phyloP scores from a whole-genome alignment of 1,140 invertebrate genomes.

The Brachionus rubens region DNA sequence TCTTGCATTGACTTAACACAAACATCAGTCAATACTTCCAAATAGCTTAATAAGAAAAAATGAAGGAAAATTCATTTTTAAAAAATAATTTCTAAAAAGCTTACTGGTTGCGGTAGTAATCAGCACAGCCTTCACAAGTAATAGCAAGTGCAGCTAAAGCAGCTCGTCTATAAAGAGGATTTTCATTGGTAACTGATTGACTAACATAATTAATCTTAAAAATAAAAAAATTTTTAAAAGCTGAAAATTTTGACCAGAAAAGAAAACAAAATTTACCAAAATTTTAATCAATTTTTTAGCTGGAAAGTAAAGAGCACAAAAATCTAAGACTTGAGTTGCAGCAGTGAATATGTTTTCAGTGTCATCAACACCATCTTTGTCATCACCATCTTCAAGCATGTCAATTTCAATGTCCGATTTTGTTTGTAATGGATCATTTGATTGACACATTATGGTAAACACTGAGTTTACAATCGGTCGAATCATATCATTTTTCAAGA shows the following conservation, averaged over 20 bases:
- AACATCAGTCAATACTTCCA: conserved; percentile 40
- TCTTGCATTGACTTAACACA: conserved; percentile 43
- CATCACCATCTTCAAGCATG: conserved; percentile 16
- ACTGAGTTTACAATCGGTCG: conserved; percentile 9
- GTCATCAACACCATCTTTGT: conserved; percentile 25
- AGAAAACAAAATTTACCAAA: neutral
- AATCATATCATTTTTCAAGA: conserved; percentile 41
- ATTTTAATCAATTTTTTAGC: conserved; percentile 44
- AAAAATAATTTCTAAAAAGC: neutral
- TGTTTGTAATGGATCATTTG: conserved; percentile 40
- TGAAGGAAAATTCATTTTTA: neutral
- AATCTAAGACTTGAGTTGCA: conserved; percentile 35
- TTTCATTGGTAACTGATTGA: conserved; percentile 8
- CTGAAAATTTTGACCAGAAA: neutral
- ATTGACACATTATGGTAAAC: conserved; percentile 42
- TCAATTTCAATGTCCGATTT: conserved; percentile 40
- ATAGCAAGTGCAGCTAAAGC: conserved; percentile 34
- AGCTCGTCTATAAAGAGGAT: conserved; percentile 32
- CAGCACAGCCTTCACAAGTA: conserved; percentile 44
- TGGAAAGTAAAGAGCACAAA: conserved; percentile 35
- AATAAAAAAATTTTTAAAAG: neutral
- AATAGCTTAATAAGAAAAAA: neutral
- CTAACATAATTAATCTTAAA: conserved; percentile 17
- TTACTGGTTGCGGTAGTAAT: conserved; percentile 40
- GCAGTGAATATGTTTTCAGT: conserved; percentile 43